Percentiles rank a stretch among this genome's conserved stretches.
phyloP scores from a whole-genome alignment of 2,113 vertebrate genomes.

The Calyptomena viridis region DNA sequence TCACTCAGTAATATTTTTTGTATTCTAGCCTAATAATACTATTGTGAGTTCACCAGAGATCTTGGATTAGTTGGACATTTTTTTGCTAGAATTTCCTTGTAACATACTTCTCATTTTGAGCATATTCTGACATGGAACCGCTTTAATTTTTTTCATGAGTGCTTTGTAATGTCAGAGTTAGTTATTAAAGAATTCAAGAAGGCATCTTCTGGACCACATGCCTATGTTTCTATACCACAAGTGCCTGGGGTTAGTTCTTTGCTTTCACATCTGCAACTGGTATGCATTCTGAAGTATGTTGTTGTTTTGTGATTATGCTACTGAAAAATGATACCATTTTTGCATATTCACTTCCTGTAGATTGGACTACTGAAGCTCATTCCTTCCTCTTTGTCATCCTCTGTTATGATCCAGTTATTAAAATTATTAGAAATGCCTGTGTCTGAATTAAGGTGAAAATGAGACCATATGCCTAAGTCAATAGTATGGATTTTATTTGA shows the following conservation, averaged over 20 bases:
- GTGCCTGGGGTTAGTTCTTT: background rate
- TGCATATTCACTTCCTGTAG: background rate
- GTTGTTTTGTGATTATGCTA: background rate
- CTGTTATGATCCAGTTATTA: too few relatives aligned
- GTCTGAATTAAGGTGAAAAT: too few relatives aligned
- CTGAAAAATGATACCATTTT: background rate
- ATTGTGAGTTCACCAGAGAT: background rate
- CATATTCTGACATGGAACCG: background rate
- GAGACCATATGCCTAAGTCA: too few relatives aligned
- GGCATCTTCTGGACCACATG: background rate
- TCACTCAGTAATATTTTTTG: background rate
- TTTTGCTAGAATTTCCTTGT: background rate
- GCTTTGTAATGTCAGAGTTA: background rate
- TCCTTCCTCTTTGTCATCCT: background rate
- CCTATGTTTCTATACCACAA: background rate
- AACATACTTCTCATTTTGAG: background rate
- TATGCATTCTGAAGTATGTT: background rate
- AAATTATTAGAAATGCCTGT: too few relatives aligned
- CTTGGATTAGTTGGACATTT: background rate
- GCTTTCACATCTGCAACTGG: background rate
- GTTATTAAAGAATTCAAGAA: conserved; percentile 16
- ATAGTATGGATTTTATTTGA: too few relatives aligned
- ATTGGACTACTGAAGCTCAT: background rate
- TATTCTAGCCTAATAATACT: background rate
- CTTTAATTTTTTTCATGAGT: background rate